Evolutionary conservation across 2,888 invertebrate species (phyloP), one percentile per base, ranked within the genome.

Genomic region (Ditula angustiorana): DNA sequence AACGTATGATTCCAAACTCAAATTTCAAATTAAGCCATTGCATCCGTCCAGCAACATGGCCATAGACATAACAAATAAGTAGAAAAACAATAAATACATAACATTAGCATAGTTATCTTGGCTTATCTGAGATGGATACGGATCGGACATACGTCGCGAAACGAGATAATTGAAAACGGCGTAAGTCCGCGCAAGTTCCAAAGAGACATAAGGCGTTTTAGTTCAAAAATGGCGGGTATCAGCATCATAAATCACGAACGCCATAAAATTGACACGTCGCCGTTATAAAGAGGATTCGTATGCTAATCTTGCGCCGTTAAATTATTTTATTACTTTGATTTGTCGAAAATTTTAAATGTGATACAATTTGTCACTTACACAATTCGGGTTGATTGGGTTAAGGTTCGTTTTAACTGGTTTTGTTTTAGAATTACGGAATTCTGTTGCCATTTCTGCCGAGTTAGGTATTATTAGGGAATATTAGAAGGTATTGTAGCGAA

Each of bases 241-340:
- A 24, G 19, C 30, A n/a, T 11, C 53, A 24, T 61, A 61, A 55
- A 56, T 61, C 49, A 47, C 26, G 21, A 23, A n/a, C 26, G 24
- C 13, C 46, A 49, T 65, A 60, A 65, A 65, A 65, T 55, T 60
- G 65, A 55, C 64, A 59, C 49, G 5, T 23, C 13, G 35, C 53
- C 49, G 60, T 60, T 65, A 60, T 24, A 24, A 49, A 50, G 49
- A 66, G 16, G 35, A 44, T 52, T 52, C 16, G 63, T 52, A 64
- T 64, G 57, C 26, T 61, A 50, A 65, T 61, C 16, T 33, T 19
- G n/a, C 13, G 44, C 16, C 30, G 35, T 61, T 57, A 66, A 52
- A 61, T 66, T 26, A 56, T 50, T 61, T 61, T 61, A 66, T 33
- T 52, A 35, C 62, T 57, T 30, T 7, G 62, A 63, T 63, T 63